Evolutionary conservation across 1,140 invertebrate genomes (phyloP), one percentile per base, ranked within the genome.

Genomic region (Camponotus floridanus): DNA sequence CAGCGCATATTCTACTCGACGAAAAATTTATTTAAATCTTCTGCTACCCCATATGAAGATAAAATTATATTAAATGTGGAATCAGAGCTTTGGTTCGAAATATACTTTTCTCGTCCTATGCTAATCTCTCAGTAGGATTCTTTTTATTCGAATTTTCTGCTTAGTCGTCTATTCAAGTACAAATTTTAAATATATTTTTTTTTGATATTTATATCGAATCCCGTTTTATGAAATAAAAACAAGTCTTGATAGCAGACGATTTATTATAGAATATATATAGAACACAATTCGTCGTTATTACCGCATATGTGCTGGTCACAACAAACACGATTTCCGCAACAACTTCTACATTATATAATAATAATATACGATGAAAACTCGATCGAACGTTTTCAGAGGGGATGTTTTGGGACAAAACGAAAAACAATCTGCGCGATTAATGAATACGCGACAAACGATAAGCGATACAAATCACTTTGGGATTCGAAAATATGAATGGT

Each of bases 381-480:
- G 79, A 83, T 73, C 57, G 59, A 83, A 83, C 55, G 39, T 13
- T 73, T 62, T 70, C 36, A 36, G 51, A 42, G n/a, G n/a, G 68
- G 11, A 59, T 55, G n/a, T 65, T 65, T 51, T 11, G 18, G 18
- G 0, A 5, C n/a, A 18, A 18, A 70, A 73, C 55, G 11, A 36
- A 80, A 71, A 48, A 73, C 31, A 71, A 51, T 51, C 36, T 45
- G 42, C 18, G 39, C 39, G 45, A 83, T 62, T 55, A 83, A 83
- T 70, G 26, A 74, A 70, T 39, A 18, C 15, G 68, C 33, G 55
- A 39, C 39, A 61, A 62, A 73, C 79, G 79, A 73, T 73, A 81
- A 61, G 51, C 67, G 67, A 70, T 59, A 81, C 79, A 73, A 74
- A 83, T 83, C 79, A 73, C 79, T 83, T 74, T 83, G 26, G 79